Evolutionary conservation across 2,888 invertebrate genomes (phyloP), one percentile per base, ranked within the genome.

Genomic region (Lepidochitona cinerea): DNA sequence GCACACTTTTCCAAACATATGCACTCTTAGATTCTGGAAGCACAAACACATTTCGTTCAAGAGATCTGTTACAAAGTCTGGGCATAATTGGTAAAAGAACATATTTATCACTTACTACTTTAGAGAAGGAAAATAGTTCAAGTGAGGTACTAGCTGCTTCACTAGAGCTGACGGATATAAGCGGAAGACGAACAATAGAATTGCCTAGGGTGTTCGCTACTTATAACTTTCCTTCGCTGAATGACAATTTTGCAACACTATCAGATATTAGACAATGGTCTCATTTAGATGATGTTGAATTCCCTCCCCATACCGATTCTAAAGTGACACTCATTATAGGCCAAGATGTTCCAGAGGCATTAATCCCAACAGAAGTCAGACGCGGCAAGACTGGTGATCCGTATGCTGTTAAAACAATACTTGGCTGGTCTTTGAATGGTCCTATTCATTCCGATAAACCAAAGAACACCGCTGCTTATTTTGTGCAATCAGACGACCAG

Each of bases 401-500:
- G 1, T 75, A 71, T 71, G 77, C 73, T 6, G 68, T 53, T 3
- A 67, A 32, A 14, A 75, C 73, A 0, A 23, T 35, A 5, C 65
- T 77, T 0, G 77, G 77, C 1, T 77, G 75, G 77, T 35, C 70
- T 6, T 49, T 75, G 1, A 75, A 75, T 54, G 77, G 75, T 12
- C 68, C 75, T 1, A 29, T 71, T 0, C n/a, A n/a, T n/a, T n/a
- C 23, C 5, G 37, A 9, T 14, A 52, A 64, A 18, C n/a, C 14
- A 18, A 37, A 7, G 6, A 23, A 14, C 41, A 65, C 41, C 26
- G 33, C n/a, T 0, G 35, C 71, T 2, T 14, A 75, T 33, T 75
- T 70, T 35, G 49, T 70, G 4, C 26, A 68, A 1, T 5, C 74
- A 5, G 6, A 96, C 95, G 70, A 97, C 92, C 9, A 97, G 96